These are phyloP conservation scores for Syrista parreyssii DNA, from an alignment of 2,888 invertebrate genomes.

Conservation along the genomic window DNA sequence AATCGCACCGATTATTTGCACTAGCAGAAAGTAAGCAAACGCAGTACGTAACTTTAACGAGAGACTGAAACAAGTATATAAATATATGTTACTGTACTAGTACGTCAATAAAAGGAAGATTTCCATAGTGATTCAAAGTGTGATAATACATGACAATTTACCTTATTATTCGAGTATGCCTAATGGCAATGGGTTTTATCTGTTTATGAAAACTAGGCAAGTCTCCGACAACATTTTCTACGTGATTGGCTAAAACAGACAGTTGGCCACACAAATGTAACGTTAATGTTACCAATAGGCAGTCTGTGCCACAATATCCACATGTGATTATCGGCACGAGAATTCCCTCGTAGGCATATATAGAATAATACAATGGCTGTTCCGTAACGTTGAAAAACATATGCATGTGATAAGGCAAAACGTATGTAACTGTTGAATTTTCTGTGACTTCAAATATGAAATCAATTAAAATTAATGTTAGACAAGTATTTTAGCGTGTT, in stretches of 20 bases:
- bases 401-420: neutral
- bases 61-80: neutral
- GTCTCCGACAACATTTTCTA: too few relatives aligned
- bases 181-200: neutral
- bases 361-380: too few relatives aligned
- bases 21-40: conserved; percentile 15
- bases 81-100: too few relatives aligned
- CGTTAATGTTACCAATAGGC: conserved; percentile 18
- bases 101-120: too few relatives aligned
- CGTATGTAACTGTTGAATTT: neutral
- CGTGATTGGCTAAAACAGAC: conserved; percentile 13
- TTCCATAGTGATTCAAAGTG: too few relatives aligned
- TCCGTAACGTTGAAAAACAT: conserved; percentile 16
- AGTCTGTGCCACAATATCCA: conserved; percentile 23
- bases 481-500: too few relatives aligned
- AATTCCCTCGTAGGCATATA: conserved; percentile 11
- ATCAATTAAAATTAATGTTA: too few relatives aligned
- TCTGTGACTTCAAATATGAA: too few relatives aligned
- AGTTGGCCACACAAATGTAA: conserved; percentile 30
- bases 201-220: too few relatives aligned
- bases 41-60: neutral
- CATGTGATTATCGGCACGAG: conserved; percentile 8
- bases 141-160: neutral
- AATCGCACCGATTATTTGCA: conserved; percentile 17
- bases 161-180: neutral